Evolutionary conservation across 2,888 invertebrate genomes (phyloP), one percentile per base, ranked within the genome.

Genomic region (Cheilosia variabilis): DNA sequence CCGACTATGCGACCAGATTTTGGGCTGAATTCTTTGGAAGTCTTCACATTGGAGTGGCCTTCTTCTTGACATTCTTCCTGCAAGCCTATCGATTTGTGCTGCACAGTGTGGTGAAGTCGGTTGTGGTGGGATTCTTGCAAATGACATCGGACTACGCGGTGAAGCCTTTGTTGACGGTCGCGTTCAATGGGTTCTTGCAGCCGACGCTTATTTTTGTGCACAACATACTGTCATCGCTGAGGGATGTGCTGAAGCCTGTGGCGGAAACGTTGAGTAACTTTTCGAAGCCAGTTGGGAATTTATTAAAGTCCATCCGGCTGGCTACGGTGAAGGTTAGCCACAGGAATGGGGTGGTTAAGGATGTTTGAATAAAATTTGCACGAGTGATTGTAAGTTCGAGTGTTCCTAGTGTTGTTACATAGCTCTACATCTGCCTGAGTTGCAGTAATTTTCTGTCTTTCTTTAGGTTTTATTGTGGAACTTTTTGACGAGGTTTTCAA

Each of bases 21-120:
- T 95, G 95, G 95, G 95, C 95, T 0, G 95, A 95, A 88, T 92
- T 95, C 81, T 95, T 95, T 88, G 95, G 95, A 0, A 93, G 93
- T 1, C 89, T 95, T 24, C 94, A 95, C 88, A 94, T 95, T 63
- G 94, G 93, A 34, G 92, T 94, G 9, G 93, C 94, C 0, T 95
- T 95, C 88, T 88, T 94, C 5, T 94, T 94, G 1, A 93, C 94
- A 4, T 95, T 95, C 88, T 88, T 95, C 45, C 91, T 95, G 37
- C 95, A 95, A 89, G 89, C 94, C 0, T 92, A 94, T 82, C 93
- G 94, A 89, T 94, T 95, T 88, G 31, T 94, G 1, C 90, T 95
- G 10, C 94, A 93, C 88, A 94, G 94, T 65, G 88, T 95, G 31
- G 86, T 95, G 4, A 93, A 95, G 58, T 94, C 95, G 0, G 88